Conservation (phyloP, 2,888 invertebrate genomes). For the Dicyrtoma fusca region DNA sequence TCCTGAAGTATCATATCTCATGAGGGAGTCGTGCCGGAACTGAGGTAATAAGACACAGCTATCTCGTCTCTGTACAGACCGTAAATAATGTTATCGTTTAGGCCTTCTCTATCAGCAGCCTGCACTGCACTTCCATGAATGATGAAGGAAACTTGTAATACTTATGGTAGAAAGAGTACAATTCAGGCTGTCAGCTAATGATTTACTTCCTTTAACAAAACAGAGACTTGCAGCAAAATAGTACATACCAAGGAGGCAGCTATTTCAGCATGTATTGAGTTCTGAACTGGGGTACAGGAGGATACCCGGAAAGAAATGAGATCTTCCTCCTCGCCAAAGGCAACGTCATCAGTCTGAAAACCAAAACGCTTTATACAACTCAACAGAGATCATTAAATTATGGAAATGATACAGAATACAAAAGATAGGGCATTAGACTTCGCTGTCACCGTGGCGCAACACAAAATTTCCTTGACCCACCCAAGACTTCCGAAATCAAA, state of each 20-base stretch:
- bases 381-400: too few relatives aligned
- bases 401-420: too few relatives aligned
- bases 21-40: conserved; percentile 33
- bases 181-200: too few relatives aligned
- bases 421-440: too few relatives aligned
- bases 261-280: conserved; percentile 37
- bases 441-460: too few relatives aligned
- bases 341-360: not conserved
- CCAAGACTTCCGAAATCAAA: too few relatives aligned
- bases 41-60: not conserved
- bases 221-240: not conserved
- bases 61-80: conserved; percentile 5
- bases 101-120: not conserved
- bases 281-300: conserved; percentile 13
- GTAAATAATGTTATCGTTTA: too few relatives aligned
- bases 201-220: not conserved
- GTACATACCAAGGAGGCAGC: conserved; percentile 11
- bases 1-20: conserved; percentile 16
- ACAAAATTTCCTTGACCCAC: too few relatives aligned
- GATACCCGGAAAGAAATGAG: conserved; percentile 21
- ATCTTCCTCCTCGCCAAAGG: conserved; percentile 25
- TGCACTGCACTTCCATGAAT: too few relatives aligned
- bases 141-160: too few relatives aligned
- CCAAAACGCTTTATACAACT: too few relatives aligned
- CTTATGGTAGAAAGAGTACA: too few relatives aligned